These are phyloP conservation scores for Emberiza fucata DNA, from an alignment of 2,113 vertebrate genomes.

Conservation along the genomic window DNA sequence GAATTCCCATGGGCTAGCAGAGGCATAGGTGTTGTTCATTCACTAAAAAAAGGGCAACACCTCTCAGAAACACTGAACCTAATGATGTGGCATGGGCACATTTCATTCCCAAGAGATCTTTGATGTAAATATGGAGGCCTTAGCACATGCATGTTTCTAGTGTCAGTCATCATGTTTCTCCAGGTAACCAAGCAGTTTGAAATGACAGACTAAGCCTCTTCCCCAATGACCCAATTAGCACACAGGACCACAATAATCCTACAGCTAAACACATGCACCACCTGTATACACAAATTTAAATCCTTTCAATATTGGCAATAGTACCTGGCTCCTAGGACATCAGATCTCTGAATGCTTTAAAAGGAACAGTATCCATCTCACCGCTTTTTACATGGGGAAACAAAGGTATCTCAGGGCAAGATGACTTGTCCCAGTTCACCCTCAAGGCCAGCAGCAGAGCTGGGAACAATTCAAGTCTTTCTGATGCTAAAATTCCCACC, in stretches of 20 bases:
- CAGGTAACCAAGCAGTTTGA: neutral
- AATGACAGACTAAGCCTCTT: neutral
- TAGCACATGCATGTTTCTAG: neutral
- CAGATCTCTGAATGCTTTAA: neutral
- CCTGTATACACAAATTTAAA: neutral
- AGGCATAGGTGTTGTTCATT: neutral
- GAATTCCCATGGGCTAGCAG: neutral
- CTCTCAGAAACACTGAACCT: neutral
- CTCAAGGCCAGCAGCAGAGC: neutral
- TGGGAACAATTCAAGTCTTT: neutral
- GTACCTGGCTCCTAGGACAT: neutral
- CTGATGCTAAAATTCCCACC: neutral
- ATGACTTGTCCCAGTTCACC: neutral
- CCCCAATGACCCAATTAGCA: neutral
- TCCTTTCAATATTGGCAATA: neutral
- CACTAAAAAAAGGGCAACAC: neutral
- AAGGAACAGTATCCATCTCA: neutral
- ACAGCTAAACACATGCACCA: neutral
- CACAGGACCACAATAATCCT: neutral
- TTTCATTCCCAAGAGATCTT: neutral
- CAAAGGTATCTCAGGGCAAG: neutral
- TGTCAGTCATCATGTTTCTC: neutral
- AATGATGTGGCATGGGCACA: neutral
- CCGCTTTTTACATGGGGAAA: neutral
- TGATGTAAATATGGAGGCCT: neutral